phyloP scores from a whole-genome alignment of 2,113 vertebrate genomes.

The Caranx ignobilis region DNA sequence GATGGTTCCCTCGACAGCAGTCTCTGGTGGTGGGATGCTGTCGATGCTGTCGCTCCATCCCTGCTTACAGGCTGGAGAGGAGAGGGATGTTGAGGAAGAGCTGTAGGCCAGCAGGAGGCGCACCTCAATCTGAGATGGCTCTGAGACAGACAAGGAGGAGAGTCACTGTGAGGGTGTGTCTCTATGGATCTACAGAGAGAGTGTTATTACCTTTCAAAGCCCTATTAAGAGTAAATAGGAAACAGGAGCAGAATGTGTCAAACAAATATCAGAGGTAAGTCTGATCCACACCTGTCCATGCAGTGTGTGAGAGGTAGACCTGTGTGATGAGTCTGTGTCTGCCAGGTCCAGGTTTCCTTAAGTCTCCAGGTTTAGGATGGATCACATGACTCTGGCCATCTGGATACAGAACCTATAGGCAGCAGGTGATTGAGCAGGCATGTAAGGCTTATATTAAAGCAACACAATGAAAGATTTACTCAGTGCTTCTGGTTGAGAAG shows the following conservation, averaged over 20 bases:
- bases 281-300: constrained; percentile 92
- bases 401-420: constrained; percentile 91
- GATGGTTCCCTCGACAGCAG: constrained; percentile 91
- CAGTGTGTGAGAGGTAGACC: constrained; percentile 95
- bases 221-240: not conserved
- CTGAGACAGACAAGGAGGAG: constrained; percentile 73
- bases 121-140: constrained; percentile 95
- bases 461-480: too few relatives aligned
- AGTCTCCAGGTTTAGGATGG: constrained; percentile 96
- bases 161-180: too few relatives aligned
- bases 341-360: constrained; percentile 93
- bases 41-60: constrained; percentile 88
- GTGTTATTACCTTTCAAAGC: too few relatives aligned
- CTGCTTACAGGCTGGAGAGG: constrained; percentile 75
- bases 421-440: too few relatives aligned
- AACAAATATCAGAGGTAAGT: too few relatives aligned
- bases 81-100: constrained; percentile 77
- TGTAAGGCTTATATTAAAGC: too few relatives aligned
- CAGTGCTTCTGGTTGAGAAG: too few relatives aligned
- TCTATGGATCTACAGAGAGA: too few relatives aligned
- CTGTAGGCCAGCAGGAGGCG: constrained; percentile 93
- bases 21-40: constrained; percentile 81
- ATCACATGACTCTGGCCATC: constrained; percentile 97
- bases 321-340: constrained; percentile 95
- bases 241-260: too few relatives aligned